Conservation (phyloP, 2,888 invertebrate species). For the Euclidia mi region DNA sequence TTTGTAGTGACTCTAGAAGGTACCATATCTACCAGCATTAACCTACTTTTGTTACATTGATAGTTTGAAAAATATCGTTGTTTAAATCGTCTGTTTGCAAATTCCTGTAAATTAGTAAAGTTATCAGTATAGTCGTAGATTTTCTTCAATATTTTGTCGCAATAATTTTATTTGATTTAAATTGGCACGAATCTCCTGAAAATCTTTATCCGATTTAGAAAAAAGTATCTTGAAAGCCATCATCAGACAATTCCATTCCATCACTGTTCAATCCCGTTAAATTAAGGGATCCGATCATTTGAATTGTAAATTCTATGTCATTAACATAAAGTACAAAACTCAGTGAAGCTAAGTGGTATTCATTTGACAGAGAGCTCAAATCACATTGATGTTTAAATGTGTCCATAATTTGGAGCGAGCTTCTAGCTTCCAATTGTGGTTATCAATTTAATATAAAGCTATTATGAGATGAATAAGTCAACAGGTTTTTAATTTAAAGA, state of each 20-base stretch:
- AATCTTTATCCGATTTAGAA: slow-evolving; percentile 4
- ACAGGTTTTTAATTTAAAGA: too few species aligned
- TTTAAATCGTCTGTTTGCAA: too few species aligned
- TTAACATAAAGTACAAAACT: slow-evolving; percentile 53
- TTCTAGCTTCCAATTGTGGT: not conserved
- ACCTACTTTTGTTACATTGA: too few species aligned
- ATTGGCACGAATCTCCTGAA: not conserved
- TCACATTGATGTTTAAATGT: slow-evolving; percentile 42
- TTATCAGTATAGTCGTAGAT: too few species aligned
- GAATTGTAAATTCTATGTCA: slow-evolving; percentile 50
- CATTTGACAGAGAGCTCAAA: slow-evolving; percentile 44
- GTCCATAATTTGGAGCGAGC: slow-evolving; percentile 7
- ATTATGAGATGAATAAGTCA: not conserved
- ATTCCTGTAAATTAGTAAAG: too few species aligned
- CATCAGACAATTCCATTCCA: slow-evolving; percentile 45
- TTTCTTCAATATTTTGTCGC: too few species aligned
- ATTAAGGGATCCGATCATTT: slow-evolving; percentile 49
- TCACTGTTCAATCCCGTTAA: slow-evolving; percentile 40
- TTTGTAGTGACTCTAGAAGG: too few species aligned
- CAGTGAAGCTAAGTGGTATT: slow-evolving; percentile 45
- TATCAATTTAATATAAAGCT: not conserved
- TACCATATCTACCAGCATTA: too few species aligned
- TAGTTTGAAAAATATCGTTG: too few species aligned
- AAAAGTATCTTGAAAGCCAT: slow-evolving; percentile 31
- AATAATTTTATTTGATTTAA: slow-evolving; percentile 2